phyloP scores from a whole-genome alignment of 2,797 vertebrate genomes.

The Sebastolobus altivelis region DNA sequence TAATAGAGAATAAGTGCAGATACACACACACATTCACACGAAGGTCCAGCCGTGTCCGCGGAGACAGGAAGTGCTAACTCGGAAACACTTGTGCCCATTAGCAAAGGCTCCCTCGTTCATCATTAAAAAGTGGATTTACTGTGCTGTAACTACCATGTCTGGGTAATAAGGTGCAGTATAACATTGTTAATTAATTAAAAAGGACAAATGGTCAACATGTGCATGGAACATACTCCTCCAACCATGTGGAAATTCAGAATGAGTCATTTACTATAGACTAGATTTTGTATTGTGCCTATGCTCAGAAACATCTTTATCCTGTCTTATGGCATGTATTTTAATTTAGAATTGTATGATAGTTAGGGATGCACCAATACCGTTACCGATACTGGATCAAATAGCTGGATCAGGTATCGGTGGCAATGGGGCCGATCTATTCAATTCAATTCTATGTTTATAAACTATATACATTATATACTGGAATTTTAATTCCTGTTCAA shows the following conservation, averaged over 20 bases:
- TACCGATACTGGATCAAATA: too few relatives aligned
- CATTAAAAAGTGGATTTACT: constrained; percentile 21
- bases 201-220: not conserved
- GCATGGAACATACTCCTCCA: not conserved
- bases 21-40: not conserved
- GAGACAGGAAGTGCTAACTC: constrained; percentile 16
- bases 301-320: not conserved
- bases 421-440: too few relatives aligned
- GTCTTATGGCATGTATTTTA: not conserved
- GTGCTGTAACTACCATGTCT: not conserved
- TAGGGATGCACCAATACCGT: not conserved
- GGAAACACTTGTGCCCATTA: constrained; percentile 12
- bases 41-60: not conserved
- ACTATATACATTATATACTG: too few relatives aligned
- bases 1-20: not conserved
- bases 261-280: not conserved
- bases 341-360: not conserved
- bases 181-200: not conserved
- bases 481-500: too few relatives aligned
- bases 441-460: too few relatives aligned
- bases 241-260: not conserved
- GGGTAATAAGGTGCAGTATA: not conserved
- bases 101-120: constrained; percentile 25
- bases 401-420: too few relatives aligned
- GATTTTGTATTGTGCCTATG: not conserved